Evolutionary conservation across 2,113 vertebrate genomes (phyloP).

Genomic region (Anthoscopus minutus): DNA sequence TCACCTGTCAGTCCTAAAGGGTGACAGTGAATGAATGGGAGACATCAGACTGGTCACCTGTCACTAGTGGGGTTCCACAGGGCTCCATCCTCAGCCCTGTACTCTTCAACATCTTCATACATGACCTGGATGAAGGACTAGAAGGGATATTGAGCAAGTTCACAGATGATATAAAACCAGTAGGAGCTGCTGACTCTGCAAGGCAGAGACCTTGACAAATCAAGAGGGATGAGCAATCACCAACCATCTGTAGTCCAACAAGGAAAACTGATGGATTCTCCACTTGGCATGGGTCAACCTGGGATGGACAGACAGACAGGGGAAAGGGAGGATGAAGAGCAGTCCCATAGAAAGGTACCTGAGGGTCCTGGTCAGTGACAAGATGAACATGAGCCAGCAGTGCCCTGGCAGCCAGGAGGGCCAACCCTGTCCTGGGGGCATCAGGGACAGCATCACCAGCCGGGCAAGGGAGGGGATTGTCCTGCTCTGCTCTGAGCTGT

Average conservation of each 20-base stretch:
- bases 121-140: background rate
- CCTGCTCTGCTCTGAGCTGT: background rate
- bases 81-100: background rate
- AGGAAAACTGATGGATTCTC: background rate
- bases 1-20: background rate
- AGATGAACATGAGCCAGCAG: accelerated
- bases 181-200: background rate
- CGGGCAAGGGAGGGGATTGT: background rate
- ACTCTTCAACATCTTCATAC: background rate
- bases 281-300: background rate
- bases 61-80: background rate
- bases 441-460: accelerated
- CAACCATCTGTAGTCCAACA: background rate
- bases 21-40: no score
- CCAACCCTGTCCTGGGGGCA: background rate
- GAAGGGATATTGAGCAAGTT: background rate
- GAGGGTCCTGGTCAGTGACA: accelerated
- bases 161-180: background rate
- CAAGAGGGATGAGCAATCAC: background rate
- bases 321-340: background rate
- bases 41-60: background rate
- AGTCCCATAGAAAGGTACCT: background rate
- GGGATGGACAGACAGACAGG: background rate
- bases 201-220: background rate
- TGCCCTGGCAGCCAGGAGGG: background rate